These are phyloP conservation scores for Bettongia penicillata DNA, from an alignment of 2,113 vertebrate species.

Conservation along the genomic window DNA sequence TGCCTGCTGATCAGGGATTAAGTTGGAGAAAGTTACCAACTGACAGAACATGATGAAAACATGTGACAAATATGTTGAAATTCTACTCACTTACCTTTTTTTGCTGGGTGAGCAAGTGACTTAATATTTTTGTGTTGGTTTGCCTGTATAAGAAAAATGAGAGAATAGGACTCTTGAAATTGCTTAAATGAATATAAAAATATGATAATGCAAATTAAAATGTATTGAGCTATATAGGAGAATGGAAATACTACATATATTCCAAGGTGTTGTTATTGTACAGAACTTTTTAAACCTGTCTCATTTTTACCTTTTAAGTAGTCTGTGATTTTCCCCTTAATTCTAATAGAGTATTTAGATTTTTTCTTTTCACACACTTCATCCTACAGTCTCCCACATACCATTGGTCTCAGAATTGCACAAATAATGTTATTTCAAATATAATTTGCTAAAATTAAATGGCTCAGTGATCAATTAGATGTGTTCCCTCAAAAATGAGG, in stretches of 20 bases:
- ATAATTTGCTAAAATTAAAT: slow-evolving; percentile 18
- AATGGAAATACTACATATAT: neutral
- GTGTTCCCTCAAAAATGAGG: neutral
- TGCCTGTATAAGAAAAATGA: neutral
- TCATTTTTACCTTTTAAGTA: slow-evolving; percentile 8
- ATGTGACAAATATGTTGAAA: neutral
- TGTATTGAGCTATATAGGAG: neutral
- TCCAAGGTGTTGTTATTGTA: neutral
- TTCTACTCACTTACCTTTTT: neutral
- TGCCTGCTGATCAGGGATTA: neutral
- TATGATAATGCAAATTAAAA: neutral
- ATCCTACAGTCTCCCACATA: neutral
- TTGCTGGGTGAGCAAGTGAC: neutral
- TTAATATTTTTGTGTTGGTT: neutral
- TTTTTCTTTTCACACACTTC: slow-evolving; percentile 13
- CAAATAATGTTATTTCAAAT: neutral
- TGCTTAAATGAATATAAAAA: neutral
- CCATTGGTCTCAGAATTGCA: neutral
- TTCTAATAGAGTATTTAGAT: neutral
- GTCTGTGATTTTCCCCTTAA: neutral
- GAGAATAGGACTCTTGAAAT: neutral
- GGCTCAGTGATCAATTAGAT: neutral
- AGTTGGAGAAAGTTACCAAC: neutral
- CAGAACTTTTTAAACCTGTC: neutral
- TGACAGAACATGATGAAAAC: neutral